Evolutionary conservation across 2,888 invertebrate genomes (phyloP).

Genomic region (Spodoptera picta): DNA sequence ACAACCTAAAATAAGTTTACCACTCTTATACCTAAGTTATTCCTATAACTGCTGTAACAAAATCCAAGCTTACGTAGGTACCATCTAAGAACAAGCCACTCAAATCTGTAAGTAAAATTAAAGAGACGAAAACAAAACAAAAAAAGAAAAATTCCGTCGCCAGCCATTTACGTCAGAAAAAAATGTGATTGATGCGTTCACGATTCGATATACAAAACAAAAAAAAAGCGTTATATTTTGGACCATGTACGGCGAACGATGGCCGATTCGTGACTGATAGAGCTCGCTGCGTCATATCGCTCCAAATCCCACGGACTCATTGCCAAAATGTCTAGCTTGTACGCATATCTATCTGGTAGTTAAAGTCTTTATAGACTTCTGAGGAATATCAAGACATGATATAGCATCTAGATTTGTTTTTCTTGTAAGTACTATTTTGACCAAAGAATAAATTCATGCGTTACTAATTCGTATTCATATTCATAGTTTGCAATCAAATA

Average conservation of each 20-base stretch:
- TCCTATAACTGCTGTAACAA: too few species aligned
- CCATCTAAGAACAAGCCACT: too few species aligned
- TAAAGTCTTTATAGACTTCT: too few species aligned
- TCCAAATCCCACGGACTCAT: slow-evolving; percentile 39
- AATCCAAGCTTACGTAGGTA: too few species aligned
- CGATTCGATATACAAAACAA: slow-evolving; percentile 3
- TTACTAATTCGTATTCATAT: too few species aligned
- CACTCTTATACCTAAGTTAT: too few species aligned
- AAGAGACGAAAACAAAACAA: not conserved
- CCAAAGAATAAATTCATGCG: too few species aligned
- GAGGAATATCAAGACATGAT: too few species aligned
- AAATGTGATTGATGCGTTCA: slow-evolving; percentile 36
- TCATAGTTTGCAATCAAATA: too few species aligned
- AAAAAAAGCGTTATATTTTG: slow-evolving; percentile 32
- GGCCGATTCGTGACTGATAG: slow-evolving; percentile 34
- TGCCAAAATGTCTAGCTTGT: slow-evolving; percentile 3
- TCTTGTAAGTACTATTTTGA: too few species aligned
- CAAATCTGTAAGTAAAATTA: slow-evolving; percentile 16
- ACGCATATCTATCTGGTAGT: not conserved
- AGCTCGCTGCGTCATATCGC: slow-evolving; percentile 20
- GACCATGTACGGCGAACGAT: slow-evolving; percentile 20
- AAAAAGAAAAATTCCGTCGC: slow-evolving; percentile 10
- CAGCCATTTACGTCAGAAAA: slow-evolving; percentile 22
- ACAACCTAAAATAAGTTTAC: too few species aligned
- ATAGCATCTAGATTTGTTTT: too few species aligned